phyloP scores from a whole-genome alignment of 2,888 invertebrate genomes.

The Phytoseiulus persimilis region DNA sequence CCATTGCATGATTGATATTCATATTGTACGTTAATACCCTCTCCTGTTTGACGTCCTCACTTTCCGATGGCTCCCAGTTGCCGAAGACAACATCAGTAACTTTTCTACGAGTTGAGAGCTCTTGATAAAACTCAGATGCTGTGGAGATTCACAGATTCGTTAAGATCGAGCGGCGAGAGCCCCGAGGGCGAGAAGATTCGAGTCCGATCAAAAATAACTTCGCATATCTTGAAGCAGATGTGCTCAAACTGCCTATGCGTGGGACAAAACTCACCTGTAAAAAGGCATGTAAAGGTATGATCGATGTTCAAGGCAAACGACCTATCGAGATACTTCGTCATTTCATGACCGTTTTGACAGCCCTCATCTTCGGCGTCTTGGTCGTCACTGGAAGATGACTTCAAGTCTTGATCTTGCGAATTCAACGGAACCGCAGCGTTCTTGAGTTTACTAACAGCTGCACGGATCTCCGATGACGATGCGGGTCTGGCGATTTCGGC shows the following conservation, averaged over 20 bases:
- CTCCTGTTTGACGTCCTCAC: constrained; percentile 9
- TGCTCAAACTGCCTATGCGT: too few species aligned
- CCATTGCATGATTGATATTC: constrained; percentile 10
- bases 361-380: not conserved
- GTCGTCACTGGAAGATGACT: constrained; percentile 21
- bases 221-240: too few species aligned
- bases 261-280: not conserved
- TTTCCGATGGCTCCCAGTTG: constrained; percentile 13
- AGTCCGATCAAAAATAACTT: too few species aligned
- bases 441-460: not conserved
- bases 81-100: not conserved
- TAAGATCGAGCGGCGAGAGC: not conserved
- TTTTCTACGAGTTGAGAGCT: not conserved
- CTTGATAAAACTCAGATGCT: constrained; percentile 29
- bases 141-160: not conserved
- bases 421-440: not conserved
- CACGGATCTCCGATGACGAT: not conserved
- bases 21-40: not conserved
- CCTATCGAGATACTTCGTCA: constrained; percentile 24
- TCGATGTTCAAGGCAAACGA: constrained; percentile 28
- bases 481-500: not conserved
- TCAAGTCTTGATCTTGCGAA: not conserved
- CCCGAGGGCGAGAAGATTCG: too few species aligned
- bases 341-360: not conserved
- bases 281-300: constrained; percentile 26